Conservation (phyloP, 2,113 vertebrate species). For the Limanda limanda region DNA sequence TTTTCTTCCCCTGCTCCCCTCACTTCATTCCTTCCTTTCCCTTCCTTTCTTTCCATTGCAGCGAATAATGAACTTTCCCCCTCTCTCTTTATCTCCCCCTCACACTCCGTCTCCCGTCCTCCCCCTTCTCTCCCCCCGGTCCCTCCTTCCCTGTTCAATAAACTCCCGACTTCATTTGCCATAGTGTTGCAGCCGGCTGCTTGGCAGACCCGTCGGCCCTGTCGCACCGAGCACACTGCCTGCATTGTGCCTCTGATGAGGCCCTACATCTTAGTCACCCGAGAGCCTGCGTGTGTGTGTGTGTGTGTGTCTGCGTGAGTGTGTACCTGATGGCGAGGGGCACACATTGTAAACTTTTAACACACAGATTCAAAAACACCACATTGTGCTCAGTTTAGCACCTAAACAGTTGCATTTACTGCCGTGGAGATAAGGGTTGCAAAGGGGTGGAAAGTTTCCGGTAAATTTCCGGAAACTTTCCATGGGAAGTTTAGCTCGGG, state of each 20-base stretch:
- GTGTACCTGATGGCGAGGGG: constrained; percentile 20
- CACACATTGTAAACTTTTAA: constrained; percentile 1
- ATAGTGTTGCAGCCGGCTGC: constrained; percentile 65
- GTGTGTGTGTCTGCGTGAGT: constrained; percentile 13
- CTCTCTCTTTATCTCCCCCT: constrained; percentile 46
- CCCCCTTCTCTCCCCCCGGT: background rate
- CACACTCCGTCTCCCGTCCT: too few relatives aligned
- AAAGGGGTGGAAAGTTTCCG: too few relatives aligned
- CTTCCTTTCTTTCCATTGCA: constrained; percentile 15
- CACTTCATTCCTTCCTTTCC: background rate
- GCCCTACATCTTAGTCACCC: constrained; percentile 67
- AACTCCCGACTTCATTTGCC: constrained; percentile 67
- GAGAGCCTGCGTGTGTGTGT: constrained; percentile 27
- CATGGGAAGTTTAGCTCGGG: too few relatives aligned
- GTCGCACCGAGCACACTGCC: constrained; percentile 67
- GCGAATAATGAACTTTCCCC: constrained; percentile 53
- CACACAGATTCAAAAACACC: constrained; percentile 8
- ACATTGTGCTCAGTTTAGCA: too few relatives aligned
- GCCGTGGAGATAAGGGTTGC: too few relatives aligned
- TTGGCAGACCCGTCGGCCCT: constrained; percentile 63
- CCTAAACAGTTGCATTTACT: background rate
- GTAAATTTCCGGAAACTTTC: too few relatives aligned
- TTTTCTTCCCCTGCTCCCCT: background rate
- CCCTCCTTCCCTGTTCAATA: constrained; percentile 62
- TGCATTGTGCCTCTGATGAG: constrained; percentile 74